Base-by-base conservation (phyloP, 2,113 vertebrate genomes). In the Pseudorhombus dupliciocellatus region DNA sequence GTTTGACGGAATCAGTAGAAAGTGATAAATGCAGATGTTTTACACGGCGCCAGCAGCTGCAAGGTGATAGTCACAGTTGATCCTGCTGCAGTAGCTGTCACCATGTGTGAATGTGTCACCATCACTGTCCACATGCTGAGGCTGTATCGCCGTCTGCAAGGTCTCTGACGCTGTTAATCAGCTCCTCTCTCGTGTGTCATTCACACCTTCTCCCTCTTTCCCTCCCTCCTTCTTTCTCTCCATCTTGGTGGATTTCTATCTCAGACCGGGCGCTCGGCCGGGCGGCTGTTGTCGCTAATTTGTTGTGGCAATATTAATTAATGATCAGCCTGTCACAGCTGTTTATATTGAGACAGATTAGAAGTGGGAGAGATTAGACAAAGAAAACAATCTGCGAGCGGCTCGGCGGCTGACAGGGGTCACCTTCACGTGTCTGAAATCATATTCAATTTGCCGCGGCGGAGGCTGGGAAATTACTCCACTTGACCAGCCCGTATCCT, bases 241-340 rank as follows among this genome's bases (percentile, higher is more conserved):
- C n/a, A 1, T 11, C 73, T 75, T 90, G 90, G 90, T 67, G 73
- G 88, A 87, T 90, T 87, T 86, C 84, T 84, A 70, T 87, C 88
- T 71, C 57, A 79, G 84, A 86, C 70, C 52, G 72, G 82, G 79
- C 75, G 60, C 87, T 73, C 59, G 86, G 80, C 85, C 31, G 25
- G 77, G 84, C 87, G 91, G 90, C 92, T 83, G 85, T 83, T 89
- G 84, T 90, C 77, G 78, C 84, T 94, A 93, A 95, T 94, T 94
- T 93, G 90, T 92, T 93, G 93, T 85, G 91, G 92, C 89, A 93
- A 89, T 93, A 95, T 95, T 96, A 96, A 96, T 95, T 94, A 96
- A 92, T 91, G 90, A 85, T 87, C 93, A 90, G 84, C 90, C 87
- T 91, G 92, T 92, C 90, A 91, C 73, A 87, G 90, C 87, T 89